Base-by-base conservation (phyloP, 2,797 vertebrate genomes). In the Helostoma temminkii region DNA sequence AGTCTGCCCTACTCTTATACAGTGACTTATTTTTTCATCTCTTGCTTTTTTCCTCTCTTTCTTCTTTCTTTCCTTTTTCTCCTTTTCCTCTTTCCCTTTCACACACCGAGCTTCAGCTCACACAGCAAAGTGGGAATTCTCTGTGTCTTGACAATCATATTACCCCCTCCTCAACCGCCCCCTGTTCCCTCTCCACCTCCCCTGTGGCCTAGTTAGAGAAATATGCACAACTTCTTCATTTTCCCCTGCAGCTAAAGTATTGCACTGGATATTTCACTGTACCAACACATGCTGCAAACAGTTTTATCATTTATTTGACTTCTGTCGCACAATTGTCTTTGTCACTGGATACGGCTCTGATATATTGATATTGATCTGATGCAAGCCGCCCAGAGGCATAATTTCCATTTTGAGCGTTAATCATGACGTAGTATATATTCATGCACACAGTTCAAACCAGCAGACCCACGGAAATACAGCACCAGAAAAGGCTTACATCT, bases 201-300 rank as follows among this genome's bases (percentile, higher is more conserved):
- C 86, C 64, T 72, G 76, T 86, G 86, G 85, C 87, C 89, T 87
- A 89, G 77, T 91, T 91, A 87, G 77, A 80, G 76, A 82, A 86
- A 88, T 82, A 81, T 87, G 78, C 86, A 86, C 65, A 84, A 83
- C 76, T 77, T 77, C 64, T 82, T 81, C 74, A 80, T 87, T 84
- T 87, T 66, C 59, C 64, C 76, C 80, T 66, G 54, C 72, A 86
- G 86, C 76, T 28, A 46, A 16, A 78, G 71, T 48, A 53, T 65
- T 66, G 70, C 66, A 48, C 56, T 45, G 16, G 72, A 80, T 85
- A 78, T 80, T 78, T 74, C 70, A 54, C 58, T 67, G 53, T 61
- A 37, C 59, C 19, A 76, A 84, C 75, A 88, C 64, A 84, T 66
- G 71, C 74, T 14, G 58, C 49, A 57, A 43, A 73, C n/a, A 63